Evolutionary conservation across 2,797 vertebrate genomes (phyloP).

Genomic region (Hyperoplus immaculatus): DNA sequence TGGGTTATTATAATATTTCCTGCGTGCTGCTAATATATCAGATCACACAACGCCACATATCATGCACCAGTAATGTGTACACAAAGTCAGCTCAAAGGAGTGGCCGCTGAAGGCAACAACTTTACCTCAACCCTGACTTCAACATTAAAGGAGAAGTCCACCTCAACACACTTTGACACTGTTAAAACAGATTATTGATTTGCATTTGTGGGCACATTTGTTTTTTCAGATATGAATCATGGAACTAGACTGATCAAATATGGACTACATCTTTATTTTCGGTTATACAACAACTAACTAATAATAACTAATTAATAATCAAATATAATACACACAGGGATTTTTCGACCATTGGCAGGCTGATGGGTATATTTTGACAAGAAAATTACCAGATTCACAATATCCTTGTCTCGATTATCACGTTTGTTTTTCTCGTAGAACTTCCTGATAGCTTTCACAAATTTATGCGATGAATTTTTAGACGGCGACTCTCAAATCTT

Average conservation of each 20-base stretch:
- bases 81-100: conserved; percentile 41
- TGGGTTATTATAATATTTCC: conserved; percentile 42
- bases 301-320: not conserved
- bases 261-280: too few species aligned
- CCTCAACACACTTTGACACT: conserved; percentile 32
- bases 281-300: too few species aligned
- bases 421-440: not conserved
- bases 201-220: not conserved
- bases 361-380: not conserved
- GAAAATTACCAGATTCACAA: not conserved
- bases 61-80: conserved; percentile 54
- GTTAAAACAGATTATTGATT: not conserved
- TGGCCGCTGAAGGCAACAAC: conserved; percentile 42
- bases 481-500: not conserved
- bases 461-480: not conserved
- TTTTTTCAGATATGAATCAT: not conserved
- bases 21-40: conserved; percentile 31
- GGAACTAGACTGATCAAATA: too few species aligned
- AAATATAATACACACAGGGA: not conserved
- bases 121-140: conserved; percentile 27
- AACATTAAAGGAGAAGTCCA: conserved; percentile 55
- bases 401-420: not conserved
- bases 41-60: conserved; percentile 31
- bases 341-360: not conserved
- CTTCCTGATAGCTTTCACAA: not conserved